These are phyloP conservation scores for Philonicus albiceps DNA, from an alignment of 2,888 invertebrate genomes.

Conservation along the genomic window DNA sequence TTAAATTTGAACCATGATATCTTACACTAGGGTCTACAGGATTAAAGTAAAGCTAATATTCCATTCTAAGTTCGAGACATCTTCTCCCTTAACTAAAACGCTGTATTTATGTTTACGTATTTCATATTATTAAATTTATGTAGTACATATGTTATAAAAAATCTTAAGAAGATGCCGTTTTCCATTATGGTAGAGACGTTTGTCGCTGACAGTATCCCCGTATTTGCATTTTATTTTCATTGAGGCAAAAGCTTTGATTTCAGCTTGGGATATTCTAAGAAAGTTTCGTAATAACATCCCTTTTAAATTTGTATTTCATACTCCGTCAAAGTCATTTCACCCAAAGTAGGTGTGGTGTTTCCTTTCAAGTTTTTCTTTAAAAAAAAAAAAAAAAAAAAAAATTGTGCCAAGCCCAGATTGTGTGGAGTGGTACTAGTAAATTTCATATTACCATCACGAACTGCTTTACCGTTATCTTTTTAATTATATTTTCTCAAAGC, in stretches of 20 bases:
- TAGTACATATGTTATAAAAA: too few relatives aligned
- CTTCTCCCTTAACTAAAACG: too few relatives aligned
- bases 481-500: conserved; percentile 25
- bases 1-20: too few relatives aligned
- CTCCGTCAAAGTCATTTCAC: background rate
- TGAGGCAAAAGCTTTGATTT: background rate
- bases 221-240: background rate
- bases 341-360: background rate
- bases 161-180: too few relatives aligned
- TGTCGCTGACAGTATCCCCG: background rate
- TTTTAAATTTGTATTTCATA: background rate
- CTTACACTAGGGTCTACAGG: too few relatives aligned
- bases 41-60: too few relatives aligned
- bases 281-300: background rate
- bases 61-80: too few relatives aligned
- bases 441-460: conserved; percentile 24
- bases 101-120: too few relatives aligned
- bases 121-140: too few relatives aligned
- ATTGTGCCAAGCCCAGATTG: background rate
- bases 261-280: background rate
- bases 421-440: background rate
- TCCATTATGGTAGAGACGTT: too few relatives aligned
- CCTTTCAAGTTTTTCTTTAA: background rate
- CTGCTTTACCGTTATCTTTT: conserved; percentile 19
- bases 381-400: background rate